Evolutionary conservation across 2,797 vertebrate genomes (phyloP).

Genomic region (Ibycter americanus): DNA sequence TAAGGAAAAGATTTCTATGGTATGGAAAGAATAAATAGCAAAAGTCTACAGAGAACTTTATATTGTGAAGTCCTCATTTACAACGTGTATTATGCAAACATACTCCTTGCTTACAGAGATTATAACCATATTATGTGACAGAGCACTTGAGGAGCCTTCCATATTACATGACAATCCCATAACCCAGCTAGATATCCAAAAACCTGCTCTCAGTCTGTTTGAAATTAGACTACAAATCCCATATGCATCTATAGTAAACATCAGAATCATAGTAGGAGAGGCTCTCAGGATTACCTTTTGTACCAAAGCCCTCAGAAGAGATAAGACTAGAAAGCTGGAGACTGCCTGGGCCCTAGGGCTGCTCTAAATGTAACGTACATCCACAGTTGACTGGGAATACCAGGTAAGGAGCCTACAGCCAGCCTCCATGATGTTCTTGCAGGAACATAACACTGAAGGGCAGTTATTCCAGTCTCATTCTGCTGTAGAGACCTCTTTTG

Average conservation of each 20-base stretch:
- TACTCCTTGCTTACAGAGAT: not conserved
- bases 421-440: not conserved
- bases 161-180: not conserved
- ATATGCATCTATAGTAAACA: not conserved
- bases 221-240: not conserved
- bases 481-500: not conserved
- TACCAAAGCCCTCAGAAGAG: not conserved
- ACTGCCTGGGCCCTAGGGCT: not conserved
- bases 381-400: not conserved
- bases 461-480: not conserved
- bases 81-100: not conserved
- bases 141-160: not conserved
- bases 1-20: not conserved
- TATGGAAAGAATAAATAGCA: not conserved
- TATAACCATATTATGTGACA: not conserved
- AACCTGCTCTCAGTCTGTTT: not conserved
- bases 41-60: not conserved
- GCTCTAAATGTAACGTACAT: not conserved
- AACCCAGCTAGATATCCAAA: not conserved
- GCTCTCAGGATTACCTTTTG: not conserved
- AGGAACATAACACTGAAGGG: not conserved
- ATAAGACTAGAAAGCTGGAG: not conserved
- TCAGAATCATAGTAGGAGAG: not conserved
- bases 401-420: not conserved
- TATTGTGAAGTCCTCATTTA: not conserved